Percentiles rank a stretch among this genome's conserved stretches.
phyloP scores from a whole-genome alignment of 2,797 vertebrate species.

The Pangasius djambal region DNA sequence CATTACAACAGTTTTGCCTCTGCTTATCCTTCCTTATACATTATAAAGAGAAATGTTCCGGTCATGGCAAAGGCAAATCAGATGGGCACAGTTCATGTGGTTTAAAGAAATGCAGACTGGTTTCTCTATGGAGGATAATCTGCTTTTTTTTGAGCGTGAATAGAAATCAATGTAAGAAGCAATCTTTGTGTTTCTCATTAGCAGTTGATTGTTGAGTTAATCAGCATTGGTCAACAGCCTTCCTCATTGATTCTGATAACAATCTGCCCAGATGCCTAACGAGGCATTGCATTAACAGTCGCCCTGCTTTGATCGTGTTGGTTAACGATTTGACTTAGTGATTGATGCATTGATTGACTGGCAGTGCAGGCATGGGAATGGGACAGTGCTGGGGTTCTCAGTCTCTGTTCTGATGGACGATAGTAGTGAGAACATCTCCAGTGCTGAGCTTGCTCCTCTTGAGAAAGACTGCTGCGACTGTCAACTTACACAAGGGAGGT shows the following conservation, averaged over 20 bases:
- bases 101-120: constrained; percentile 2
- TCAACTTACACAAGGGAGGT: constrained; percentile 56
- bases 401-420: constrained; percentile 40
- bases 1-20: constrained; percentile 9
- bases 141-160: constrained; percentile 19
- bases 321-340: constrained; percentile 53
- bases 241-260: constrained; percentile 56
- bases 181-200: constrained; percentile 60
- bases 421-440: constrained; percentile 44
- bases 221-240: constrained; percentile 53
- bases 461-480: constrained; percentile 43
- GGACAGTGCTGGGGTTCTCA: constrained; percentile 48
- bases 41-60: background rate
- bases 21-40: background rate
- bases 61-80: background rate
- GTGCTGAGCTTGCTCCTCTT: constrained; percentile 24
- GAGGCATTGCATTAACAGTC: constrained; percentile 55
- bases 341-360: constrained; percentile 58
- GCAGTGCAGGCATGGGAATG: constrained; percentile 54
- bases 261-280: constrained; percentile 55
- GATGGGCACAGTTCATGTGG: background rate
- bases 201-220: constrained; percentile 51
- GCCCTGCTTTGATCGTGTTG: constrained; percentile 38
- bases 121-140: constrained; percentile 10
- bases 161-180: constrained; percentile 52